phyloP scores from a whole-genome alignment of 2,113 vertebrate genomes.

The Nettapus auritus region DNA sequence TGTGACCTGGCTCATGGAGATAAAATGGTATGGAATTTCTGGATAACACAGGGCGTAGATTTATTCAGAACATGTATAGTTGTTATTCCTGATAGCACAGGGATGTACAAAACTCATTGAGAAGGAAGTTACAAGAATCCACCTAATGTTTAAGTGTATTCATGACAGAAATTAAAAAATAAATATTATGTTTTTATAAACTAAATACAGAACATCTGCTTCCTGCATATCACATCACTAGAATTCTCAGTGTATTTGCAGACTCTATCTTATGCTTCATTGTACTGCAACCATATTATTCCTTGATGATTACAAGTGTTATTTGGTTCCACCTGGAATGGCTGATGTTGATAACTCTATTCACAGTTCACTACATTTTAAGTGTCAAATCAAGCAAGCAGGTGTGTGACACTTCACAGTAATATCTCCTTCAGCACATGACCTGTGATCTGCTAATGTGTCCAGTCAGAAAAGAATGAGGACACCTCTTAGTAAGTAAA shows the following conservation, averaged over 20 bases:
- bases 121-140: not conserved
- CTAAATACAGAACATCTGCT: not conserved
- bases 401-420: not conserved
- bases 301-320: not conserved
- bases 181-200: not conserved
- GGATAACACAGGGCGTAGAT: not conserved
- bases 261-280: not conserved
- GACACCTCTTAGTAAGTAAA: not conserved
- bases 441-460: not conserved
- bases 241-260: not conserved
- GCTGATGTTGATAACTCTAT: not conserved
- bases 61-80: not conserved
- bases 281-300: not conserved
- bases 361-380: not conserved
- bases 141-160: not conserved
- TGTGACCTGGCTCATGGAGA: not conserved
- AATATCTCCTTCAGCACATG: not conserved
- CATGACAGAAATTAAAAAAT: not conserved
- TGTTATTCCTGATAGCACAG: not conserved
- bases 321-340: not conserved
- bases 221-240: not conserved
- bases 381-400: not conserved
- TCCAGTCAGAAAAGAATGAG: not conserved
- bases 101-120: not conserved
- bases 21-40: not conserved